A percentile compares a stretch with the other conserved stretches of the same genome.
Conservation (phyloP, 1,140 invertebrate genomes). For the Zaprionus camerounensis region DNA sequence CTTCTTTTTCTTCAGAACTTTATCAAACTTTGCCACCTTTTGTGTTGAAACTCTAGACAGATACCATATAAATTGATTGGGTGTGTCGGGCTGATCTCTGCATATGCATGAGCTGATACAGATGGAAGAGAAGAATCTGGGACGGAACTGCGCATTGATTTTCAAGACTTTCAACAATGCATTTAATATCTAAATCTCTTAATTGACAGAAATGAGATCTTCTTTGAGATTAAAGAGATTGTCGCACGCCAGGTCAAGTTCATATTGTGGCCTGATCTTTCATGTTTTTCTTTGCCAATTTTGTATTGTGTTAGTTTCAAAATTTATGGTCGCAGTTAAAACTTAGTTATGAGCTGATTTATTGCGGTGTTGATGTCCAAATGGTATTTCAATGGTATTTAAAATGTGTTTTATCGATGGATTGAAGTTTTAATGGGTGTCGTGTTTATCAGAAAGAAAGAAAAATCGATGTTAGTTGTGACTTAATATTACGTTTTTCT, state of each 20-base stretch:
- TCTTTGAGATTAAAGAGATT: conserved; percentile 10
- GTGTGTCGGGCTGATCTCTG: background rate
- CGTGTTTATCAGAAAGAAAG: background rate
- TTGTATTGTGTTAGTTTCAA: background rate
- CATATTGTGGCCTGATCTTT: conserved; percentile 6
- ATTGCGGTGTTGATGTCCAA: conserved; percentile 7
- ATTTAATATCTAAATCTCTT: conserved; percentile 3
- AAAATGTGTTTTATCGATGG: background rate
- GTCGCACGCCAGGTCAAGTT: conserved; percentile 32
- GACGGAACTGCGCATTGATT: background rate
- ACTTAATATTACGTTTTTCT: no score
- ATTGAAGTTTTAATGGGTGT: conserved; percentile 2
- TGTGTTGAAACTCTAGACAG: conserved; percentile 4
- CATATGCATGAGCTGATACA: conserved; percentile 20
- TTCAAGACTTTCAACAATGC: background rate
- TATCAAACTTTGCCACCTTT: conserved; percentile 33
- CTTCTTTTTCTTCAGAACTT: conserved; percentile 36
- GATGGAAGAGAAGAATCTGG: background rate
- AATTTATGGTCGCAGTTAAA: conserved; percentile 1
- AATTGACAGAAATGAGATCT: conserved; percentile 10
- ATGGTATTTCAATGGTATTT: background rate
- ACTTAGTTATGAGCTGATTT: conserved; percentile 8
- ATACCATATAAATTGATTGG: conserved; percentile 26
- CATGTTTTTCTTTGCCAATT: background rate
- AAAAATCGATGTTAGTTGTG: background rate